phyloP scores from a whole-genome alignment of 2,113 vertebrate genomes.

The Uria aalge region DNA sequence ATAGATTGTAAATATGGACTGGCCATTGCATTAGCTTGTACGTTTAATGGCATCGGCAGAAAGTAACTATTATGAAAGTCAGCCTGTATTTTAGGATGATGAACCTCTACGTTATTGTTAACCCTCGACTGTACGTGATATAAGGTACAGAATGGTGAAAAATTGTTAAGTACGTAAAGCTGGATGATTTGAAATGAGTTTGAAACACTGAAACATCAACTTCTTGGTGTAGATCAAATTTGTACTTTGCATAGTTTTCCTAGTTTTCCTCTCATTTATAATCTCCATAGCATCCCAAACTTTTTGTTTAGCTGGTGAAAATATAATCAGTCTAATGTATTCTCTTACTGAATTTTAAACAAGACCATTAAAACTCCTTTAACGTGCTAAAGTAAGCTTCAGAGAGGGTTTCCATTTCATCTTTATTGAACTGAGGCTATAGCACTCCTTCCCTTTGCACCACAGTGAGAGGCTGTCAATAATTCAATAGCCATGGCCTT shows the following conservation, averaged over 20 bases:
- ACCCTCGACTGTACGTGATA: neutral
- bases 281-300: slow-evolving; percentile 55
- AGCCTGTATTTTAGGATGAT: neutral
- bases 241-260: neutral
- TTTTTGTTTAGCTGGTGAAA: slow-evolving; percentile 74
- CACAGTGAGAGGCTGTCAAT: slow-evolving; percentile 80
- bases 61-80: neutral
- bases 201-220: neutral
- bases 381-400: slow-evolving; percentile 79
- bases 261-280: slow-evolving; percentile 42
- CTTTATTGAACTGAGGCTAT: slow-evolving; percentile 76
- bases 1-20: neutral
- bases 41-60: neutral
- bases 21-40: neutral
- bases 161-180: neutral
- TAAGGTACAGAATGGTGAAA: neutral
- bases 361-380: slow-evolving; percentile 84
- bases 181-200: neutral
- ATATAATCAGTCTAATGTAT: slow-evolving; percentile 77
- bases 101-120: neutral
- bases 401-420: slow-evolving; percentile 85
- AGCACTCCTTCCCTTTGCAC: slow-evolving; percentile 69
- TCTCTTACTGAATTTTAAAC: slow-evolving; percentile 83
- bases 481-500: slow-evolving; percentile 84
- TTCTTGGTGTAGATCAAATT: neutral